phyloP scores from a whole-genome alignment of 2,113 vertebrate genomes.

The Numenius arquata region DNA sequence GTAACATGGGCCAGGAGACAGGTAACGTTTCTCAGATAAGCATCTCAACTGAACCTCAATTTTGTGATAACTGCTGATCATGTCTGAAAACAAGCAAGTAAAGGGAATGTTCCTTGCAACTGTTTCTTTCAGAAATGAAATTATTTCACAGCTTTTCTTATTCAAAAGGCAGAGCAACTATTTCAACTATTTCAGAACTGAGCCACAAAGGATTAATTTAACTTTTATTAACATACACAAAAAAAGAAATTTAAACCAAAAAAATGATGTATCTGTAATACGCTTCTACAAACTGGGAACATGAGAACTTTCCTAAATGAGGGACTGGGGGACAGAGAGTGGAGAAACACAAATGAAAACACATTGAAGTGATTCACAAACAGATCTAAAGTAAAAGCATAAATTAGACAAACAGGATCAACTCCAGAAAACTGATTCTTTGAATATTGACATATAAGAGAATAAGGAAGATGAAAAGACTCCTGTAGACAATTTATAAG shows the following conservation, averaged over 20 bases:
- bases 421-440: neutral
- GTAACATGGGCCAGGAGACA: neutral
- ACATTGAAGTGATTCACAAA: neutral
- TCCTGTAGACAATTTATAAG: neutral
- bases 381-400: neutral
- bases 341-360: neutral
- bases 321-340: neutral
- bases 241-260: neutral
- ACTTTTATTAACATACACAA: neutral
- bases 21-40: neutral
- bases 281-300: neutral
- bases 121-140: neutral
- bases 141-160: neutral
- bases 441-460: neutral
- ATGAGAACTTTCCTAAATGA: neutral
- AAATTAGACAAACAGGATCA: neutral
- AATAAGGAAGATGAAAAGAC: neutral
- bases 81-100: neutral
- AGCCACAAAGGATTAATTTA: neutral
- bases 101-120: neutral
- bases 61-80: neutral
- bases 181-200: neutral
- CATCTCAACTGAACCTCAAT: neutral
- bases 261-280: neutral
- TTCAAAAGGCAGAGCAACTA: neutral